Evolutionary conservation across 1,140 invertebrate species (phyloP), one percentile per base, ranked within the genome.

Genomic region (Ooceraea biroi): DNA sequence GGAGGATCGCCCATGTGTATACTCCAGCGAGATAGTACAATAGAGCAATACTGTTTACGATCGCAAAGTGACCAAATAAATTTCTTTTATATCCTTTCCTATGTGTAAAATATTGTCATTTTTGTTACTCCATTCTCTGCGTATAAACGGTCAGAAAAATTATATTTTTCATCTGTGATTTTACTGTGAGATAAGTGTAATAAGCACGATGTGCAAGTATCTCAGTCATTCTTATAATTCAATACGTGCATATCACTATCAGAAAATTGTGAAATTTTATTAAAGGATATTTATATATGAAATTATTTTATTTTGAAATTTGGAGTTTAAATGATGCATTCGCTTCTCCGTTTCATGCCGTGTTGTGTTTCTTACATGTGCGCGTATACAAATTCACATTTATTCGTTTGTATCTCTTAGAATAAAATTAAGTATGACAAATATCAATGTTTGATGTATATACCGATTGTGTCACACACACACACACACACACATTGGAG

Each of bases 1-100:
- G 88, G 88, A 69, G 74, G 61, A 73, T 65, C 48, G 55, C 50
- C 60, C 10, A 17, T 50, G 36, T 36, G 36, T 36, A 66, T 58
- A 63, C 72, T 88, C 72, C 88, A 76, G 88, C 76, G 60, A 55
- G 61, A 19, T 76, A 19, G 27, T 30, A 52, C 52, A 65, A 7
- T 7, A 7, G 50, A 50, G 30, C 48, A 7, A 76, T 30, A 19
- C 22, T 36, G 27, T 72, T 22, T 36, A 7, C 25, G 36, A 8
- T n/a, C 44, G 44, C 25, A 17, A 4, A 30, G 14, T 14, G 12
- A 14, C 2, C 7, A 60, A 44, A 76, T 76, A 76, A 63, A 76
- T 8, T 3, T 17, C 44, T 61, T 48, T n/a, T n/a, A n/a, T n/a
- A 50, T 61, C 19, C n/a, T 63, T 4, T 14, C 17, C 11, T n/a